Evolutionary conservation across 2,888 invertebrate genomes (phyloP), one percentile per base, ranked within the genome.

Genomic region (Limnephilus marmoratus): DNA sequence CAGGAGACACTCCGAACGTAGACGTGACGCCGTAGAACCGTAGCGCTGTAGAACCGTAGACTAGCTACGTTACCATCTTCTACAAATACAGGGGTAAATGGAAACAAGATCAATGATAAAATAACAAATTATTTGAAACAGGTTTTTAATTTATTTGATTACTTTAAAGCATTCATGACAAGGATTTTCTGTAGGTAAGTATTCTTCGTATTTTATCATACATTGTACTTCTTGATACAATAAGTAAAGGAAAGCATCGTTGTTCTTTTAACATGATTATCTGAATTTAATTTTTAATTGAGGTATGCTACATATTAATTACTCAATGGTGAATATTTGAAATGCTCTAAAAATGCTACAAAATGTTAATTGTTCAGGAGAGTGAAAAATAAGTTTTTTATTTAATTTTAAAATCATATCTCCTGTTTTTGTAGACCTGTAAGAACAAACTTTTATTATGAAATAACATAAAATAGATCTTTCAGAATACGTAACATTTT

Each of bases 1-100:
- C 53, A n/a, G 86, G 49, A 34, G 68, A 87, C 31, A 68, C 68
- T 68, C 18, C 68, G 68, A 34, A 49, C n/a, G 88, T 68, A 37
- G 81, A 29, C 24, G 0, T 81, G 41, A 29, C 82, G 13, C 34
- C 18, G 82, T 82, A 82, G 15, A 13, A 3, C 12, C 29, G 81
- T 81, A 41, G 81, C 82, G 13, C 34, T 31, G 15, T 82, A 82
- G 15, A 15, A 13, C 82, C 13, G 82, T 82, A 82, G 81, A 13
- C 82, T 18, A 31, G 13, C 15, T 34, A 7, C 34, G 15, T 1
- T 82, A 13, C n/a, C 45, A 45, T 86, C 45, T 12, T 37, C 68
- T 80, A 29, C 13, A 24, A 15, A 41, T 18, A 37, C 5, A 24
- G 37, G 18, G 34, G 83, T 12, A 18, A 13, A 24, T 83, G 1